phyloP scores from a whole-genome alignment of 2,888 invertebrate genomes.

The Balanococcus diminutus region DNA sequence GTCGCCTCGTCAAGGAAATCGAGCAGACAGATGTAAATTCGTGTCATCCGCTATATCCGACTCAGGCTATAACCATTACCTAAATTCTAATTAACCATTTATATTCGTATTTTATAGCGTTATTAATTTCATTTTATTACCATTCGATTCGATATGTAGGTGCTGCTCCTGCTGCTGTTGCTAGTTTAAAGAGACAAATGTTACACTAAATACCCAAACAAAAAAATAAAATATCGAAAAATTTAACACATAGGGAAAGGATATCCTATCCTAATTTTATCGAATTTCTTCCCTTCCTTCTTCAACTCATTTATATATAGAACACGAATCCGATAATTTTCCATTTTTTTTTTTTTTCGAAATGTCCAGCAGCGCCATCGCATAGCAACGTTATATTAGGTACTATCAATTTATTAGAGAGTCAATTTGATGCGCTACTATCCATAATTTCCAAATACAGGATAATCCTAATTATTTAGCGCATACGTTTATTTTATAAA shows the following conservation, averaged over 20 bases:
- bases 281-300: too few relatives aligned
- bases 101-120: slow-evolving; percentile 10
- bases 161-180: background rate
- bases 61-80: background rate
- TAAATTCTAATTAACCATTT: slow-evolving; percentile 26
- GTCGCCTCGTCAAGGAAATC: background rate
- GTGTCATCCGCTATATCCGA: background rate
- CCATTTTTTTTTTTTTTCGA: background rate
- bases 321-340: too few relatives aligned
- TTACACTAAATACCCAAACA: background rate
- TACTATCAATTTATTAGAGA: background rate
- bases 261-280: too few relatives aligned
- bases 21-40: slow-evolving; percentile 33
- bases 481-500: slow-evolving; percentile 8
- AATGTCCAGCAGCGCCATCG: background rate
- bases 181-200: slow-evolving; percentile 35
- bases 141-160: slow-evolving; percentile 30
- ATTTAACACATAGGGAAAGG: background rate
- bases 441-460: slow-evolving; percentile 47
- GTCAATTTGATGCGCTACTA: slow-evolving; percentile 53
- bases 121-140: slow-evolving; percentile 37
- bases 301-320: too few relatives aligned
- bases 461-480: slow-evolving; percentile 52
- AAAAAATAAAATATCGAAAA: too few relatives aligned
- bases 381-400: background rate